Conservation (phyloP, 2,113 vertebrate species). For the Melanotaenia duboulayi region DNA sequence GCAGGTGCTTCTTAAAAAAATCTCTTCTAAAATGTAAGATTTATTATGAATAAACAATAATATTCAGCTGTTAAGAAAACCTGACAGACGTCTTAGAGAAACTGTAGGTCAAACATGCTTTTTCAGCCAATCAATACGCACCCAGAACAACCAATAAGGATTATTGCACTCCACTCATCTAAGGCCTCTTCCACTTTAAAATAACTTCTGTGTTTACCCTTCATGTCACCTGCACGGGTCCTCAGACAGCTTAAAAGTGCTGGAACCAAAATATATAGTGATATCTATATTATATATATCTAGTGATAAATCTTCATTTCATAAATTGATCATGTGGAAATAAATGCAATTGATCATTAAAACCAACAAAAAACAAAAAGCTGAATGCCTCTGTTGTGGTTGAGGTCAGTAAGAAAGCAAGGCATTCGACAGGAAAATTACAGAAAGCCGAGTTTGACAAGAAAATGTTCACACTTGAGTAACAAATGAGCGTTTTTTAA, state of each 20-base stretch:
- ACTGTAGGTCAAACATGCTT: constrained; percentile 3
- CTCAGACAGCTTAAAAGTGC: constrained; percentile 56
- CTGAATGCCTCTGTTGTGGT: constrained; percentile 34
- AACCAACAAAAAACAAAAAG: constrained; percentile 24
- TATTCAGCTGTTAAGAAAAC: constrained; percentile 27
- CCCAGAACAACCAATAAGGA: constrained; percentile 33
- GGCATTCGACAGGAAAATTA: constrained; percentile 25
- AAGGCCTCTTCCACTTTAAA: constrained; percentile 76
- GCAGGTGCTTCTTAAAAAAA: constrained; percentile 19
- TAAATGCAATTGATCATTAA: constrained; percentile 46
- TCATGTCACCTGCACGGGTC: constrained; percentile 49
- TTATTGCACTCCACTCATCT: constrained; percentile 83
- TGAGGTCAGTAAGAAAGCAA: constrained; percentile 49
- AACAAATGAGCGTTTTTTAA: constrained; percentile 35
- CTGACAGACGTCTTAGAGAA: constrained; percentile 7
- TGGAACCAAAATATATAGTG: constrained; percentile 48
- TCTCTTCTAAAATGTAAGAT: constrained; percentile 23
- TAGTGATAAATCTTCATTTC: constrained; percentile 45
- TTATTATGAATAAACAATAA: constrained; percentile 28
- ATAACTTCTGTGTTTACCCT: constrained; percentile 59
- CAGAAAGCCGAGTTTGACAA: constrained; percentile 15
- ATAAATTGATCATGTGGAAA: constrained; percentile 40
- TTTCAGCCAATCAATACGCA: constrained; percentile 5
- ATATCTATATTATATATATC: not conserved
- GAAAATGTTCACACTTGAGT: constrained; percentile 31